Conservation (phyloP, 2,888 invertebrate species). For the Fabriciana adippe region DNA sequence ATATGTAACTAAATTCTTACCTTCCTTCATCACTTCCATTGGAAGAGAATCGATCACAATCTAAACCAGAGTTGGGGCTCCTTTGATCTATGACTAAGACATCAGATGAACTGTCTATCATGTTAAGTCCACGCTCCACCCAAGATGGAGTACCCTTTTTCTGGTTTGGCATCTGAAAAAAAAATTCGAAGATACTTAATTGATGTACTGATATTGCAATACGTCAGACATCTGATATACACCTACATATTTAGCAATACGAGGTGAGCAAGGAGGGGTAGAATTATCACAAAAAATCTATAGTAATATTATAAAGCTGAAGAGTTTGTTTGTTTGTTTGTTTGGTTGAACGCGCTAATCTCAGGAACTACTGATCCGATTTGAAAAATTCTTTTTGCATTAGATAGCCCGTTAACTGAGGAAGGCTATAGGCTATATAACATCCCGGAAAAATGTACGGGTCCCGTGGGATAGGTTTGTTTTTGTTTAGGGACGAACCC, state of each 20-base stretch:
- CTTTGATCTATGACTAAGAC: constrained; percentile 83
- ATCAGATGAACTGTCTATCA: constrained; percentile 77
- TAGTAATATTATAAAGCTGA: too few relatives aligned
- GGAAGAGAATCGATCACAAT: constrained; percentile 72
- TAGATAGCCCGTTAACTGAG: too few relatives aligned
- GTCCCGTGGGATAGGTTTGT: too few relatives aligned
- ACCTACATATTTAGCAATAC: not conserved
- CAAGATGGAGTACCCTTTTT: constrained; percentile 80
- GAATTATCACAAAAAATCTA: too few relatives aligned
- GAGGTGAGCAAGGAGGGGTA: too few relatives aligned
- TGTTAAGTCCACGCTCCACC: constrained; percentile 82
- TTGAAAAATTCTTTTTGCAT: too few relatives aligned
- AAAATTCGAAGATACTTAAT: not conserved
- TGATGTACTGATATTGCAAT: not conserved
- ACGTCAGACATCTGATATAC: not conserved
- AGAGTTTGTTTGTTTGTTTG: too few relatives aligned
- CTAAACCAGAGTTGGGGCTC: constrained; percentile 72
- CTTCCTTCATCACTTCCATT: constrained; percentile 77
- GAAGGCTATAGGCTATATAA: too few relatives aligned
- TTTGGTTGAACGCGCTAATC: too few relatives aligned
- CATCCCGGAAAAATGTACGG: too few relatives aligned
- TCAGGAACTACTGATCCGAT: too few relatives aligned
- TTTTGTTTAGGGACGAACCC: too few relatives aligned
- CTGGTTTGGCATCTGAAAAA: constrained; percentile 72
- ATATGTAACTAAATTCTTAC: constrained; percentile 45